Conservation (phyloP, 2,113 vertebrate genomes). For the Pristiophorus japonicus region DNA sequence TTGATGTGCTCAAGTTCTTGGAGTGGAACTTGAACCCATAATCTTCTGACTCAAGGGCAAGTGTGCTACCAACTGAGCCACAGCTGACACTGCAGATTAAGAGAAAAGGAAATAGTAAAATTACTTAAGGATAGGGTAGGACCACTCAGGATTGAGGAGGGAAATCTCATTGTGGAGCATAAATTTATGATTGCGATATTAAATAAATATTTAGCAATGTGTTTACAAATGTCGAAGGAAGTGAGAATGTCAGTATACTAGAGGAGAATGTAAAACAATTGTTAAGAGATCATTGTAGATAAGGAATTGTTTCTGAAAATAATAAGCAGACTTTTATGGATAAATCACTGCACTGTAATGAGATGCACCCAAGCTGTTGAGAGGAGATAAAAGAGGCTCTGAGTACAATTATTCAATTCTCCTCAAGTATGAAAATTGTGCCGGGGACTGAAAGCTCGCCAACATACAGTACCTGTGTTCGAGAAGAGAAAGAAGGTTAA, state of each 20-base stretch:
- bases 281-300: neutral
- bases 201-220: neutral
- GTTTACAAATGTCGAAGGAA: neutral
- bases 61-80: too few relatives aligned
- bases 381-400: neutral
- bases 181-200: neutral
- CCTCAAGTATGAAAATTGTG: neutral
- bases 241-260: neutral
- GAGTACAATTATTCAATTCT: neutral
- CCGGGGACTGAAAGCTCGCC: neutral
- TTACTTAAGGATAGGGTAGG: too few relatives aligned
- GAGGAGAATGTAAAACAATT: neutral
- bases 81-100: too few relatives aligned
- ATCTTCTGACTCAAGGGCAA: too few relatives aligned
- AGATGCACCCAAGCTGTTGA: neutral
- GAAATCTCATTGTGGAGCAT: neutral
- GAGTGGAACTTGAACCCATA: too few relatives aligned
- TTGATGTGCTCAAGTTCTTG: too few relatives aligned
- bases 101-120: neutral
- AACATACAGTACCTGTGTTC: neutral
- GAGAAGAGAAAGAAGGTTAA: neutral
- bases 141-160: neutral
- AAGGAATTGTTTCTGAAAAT: neutral
- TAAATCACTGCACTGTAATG: neutral
- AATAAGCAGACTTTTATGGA: neutral